Evolutionary conservation across 2,113 vertebrate species (phyloP).

Genomic region (Platysteira castanea): DNA sequence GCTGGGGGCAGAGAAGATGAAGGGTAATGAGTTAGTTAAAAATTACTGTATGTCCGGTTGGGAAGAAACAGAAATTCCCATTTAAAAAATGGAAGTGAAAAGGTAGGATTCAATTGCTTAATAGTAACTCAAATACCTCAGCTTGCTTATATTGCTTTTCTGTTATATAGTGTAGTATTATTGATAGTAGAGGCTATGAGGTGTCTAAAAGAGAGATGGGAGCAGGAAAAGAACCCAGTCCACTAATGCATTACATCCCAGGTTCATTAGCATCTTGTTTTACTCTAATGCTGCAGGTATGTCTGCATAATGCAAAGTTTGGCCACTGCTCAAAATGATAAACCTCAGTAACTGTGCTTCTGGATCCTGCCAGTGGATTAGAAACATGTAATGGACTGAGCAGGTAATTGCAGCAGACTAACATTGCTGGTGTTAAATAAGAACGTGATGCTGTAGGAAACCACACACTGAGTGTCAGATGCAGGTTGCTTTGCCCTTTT

Average conservation of each 20-base stretch:
- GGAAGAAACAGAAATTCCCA: background rate
- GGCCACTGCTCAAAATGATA: background rate
- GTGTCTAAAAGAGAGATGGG: conserved; percentile 29
- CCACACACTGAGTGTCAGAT: background rate
- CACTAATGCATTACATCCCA: conserved; percentile 3
- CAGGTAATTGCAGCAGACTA: background rate
- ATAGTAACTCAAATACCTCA: conserved; percentile 1
- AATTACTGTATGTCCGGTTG: background rate
- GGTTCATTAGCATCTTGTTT: background rate
- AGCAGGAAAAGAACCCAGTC: background rate
- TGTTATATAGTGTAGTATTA: background rate
- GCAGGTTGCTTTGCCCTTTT: background rate
- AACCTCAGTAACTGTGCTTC: background rate
- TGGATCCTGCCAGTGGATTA: background rate
- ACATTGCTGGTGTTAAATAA: background rate
- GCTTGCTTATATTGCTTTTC: conserved; percentile 36
- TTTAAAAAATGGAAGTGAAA: background rate
- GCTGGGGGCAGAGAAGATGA: background rate
- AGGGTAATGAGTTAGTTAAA: background rate
- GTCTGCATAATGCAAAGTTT: conserved; percentile 22
- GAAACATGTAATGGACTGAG: background rate
- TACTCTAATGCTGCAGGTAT: conserved; percentile 7
- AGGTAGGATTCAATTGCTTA: background rate
- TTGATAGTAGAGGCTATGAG: conserved; percentile 1
- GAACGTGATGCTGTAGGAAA: background rate